Base-by-base conservation (phyloP, 2,113 vertebrate species). In the Oryzias celebensis region DNA sequence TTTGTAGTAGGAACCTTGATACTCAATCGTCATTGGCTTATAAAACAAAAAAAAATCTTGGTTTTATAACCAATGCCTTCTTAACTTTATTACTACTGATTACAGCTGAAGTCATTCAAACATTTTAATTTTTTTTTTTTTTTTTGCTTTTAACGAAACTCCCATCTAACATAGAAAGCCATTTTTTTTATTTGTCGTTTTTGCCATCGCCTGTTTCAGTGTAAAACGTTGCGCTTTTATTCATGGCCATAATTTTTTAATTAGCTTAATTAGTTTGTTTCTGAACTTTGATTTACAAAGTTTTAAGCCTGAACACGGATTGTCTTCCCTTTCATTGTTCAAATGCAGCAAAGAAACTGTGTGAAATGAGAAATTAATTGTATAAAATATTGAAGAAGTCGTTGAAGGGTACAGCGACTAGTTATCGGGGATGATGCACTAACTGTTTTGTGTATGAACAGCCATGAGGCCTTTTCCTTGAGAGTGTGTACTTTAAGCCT, bases 81-180 rank as follows among this genome's bases (percentile, higher is more conserved):
- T 76, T 18, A 65, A 24, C 44, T 62, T 54, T 61, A 68, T 73
- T 28, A 79, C 65, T 77, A 75, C 77, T 80, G 80, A 81, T 66
- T 66, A 62, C 47, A 41, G 22, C 52, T 60, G 43, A 53, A 67
- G 58, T 36, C 31, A 36, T 36, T 36, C 31, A 36, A 66, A 54
- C n/a, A 22, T 52, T 66, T 63, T 53, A 58, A 17, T 14, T 62
- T 13, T 2, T 2, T 45, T 13, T 2, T 2, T 45, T 63, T 49
- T 57, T 48, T 52, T 65, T 71, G 53, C 23, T 23, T 17, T 24
- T 15, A 10, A 62, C 42, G 62, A 1, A 49, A 44, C 51, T 71
- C 53, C 17, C 22, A 47, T 22, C 18, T 3, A 24, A 62, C n/a
- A 31, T 60, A 18, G 62, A 53, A 76, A 47, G 22, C 20, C 43